Evolutionary conservation across 1,140 invertebrate genomes (phyloP).

Genomic region (Heliconius eleuchia): DNA sequence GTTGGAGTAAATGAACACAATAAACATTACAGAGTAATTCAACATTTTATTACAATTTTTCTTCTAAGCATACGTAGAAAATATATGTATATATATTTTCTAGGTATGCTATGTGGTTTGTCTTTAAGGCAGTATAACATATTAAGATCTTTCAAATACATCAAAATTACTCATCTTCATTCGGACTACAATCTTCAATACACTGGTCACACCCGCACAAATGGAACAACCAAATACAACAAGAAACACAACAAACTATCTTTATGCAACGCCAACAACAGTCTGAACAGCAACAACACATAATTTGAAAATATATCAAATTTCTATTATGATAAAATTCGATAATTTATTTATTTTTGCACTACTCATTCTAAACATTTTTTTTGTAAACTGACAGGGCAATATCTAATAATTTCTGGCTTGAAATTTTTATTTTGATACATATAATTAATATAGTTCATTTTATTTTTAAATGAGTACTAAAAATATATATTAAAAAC

Average conservation of each 20-base stretch:
- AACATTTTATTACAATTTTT: not conserved
- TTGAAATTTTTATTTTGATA: not conserved
- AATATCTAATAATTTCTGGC: not conserved
- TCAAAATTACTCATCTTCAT: slow-evolving; percentile 20
- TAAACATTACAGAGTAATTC: not conserved
- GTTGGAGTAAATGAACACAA: not conserved
- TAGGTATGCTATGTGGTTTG: too few species aligned
- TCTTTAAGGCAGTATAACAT: too few species aligned
- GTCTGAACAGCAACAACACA: slow-evolving; percentile 44
- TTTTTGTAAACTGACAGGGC: not conserved
- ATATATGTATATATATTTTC: too few species aligned
- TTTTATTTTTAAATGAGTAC: not conserved
- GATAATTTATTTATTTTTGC: not conserved
- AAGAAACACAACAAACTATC: slow-evolving; percentile 44
- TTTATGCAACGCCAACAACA: slow-evolving; percentile 41
- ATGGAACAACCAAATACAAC: slow-evolving; percentile 41
- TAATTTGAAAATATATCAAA: slow-evolving; percentile 4
- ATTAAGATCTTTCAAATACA: not conserved
- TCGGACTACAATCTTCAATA: slow-evolving; percentile 34
- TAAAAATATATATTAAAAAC: not conserved
- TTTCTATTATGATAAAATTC: not conserved
- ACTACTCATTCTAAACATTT: not conserved
- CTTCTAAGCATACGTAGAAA: not conserved
- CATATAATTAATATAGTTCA: not conserved
- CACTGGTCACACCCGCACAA: slow-evolving; percentile 42